Evolutionary conservation across 2,113 vertebrate species (phyloP), one percentile per base, ranked within the genome.

Genomic region (Diadophis punctatus): DNA sequence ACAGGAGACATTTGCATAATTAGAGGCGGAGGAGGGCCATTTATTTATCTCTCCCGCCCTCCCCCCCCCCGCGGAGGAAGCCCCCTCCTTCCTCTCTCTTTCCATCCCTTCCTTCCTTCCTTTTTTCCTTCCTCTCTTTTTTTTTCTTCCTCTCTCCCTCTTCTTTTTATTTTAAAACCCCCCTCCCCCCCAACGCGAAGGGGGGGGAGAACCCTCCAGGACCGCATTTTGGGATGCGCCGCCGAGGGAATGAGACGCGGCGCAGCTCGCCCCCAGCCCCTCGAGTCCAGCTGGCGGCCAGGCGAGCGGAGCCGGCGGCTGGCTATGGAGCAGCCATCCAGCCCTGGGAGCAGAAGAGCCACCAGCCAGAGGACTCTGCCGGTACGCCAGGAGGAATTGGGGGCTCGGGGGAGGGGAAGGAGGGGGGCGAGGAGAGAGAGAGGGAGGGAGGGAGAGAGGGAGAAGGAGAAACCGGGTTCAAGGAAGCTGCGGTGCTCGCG

Each of bases 241-340:
- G 95, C 95, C 52, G 63, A 91, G 94, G 96, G 95, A 93, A 93
- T 89, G 95, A 92, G 95, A 55, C 18, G 25, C 6, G 49, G 87
- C 93, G 91, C 95, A 25, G 95, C 93, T 95, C 91, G 86, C 90
- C 87, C 23, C 53, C 8, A 91, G 93, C 92, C 92, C 93, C 92
- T 56, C 88, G 88, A 91, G 93, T 58, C 92, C 93, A 96, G 96
- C 96, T 94, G 95, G 96, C 94, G 92, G 90, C 95, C n/a, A 1
- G 92, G 51, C 87, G 84, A 91, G 95, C 96, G 96, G 95, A 95
- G 89, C 94, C 97, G 53, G 92, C 88, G 93, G 94, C 96, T 92
- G 97, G 97, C 96, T 95, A 97, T 98, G 97, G 98, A 97, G 96
- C 95, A 85, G 90, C 95, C 93, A 94, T 30, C 91, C 60, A 51